Conservation (phyloP, 2,113 vertebrate species). For the Jacana jacana region DNA sequence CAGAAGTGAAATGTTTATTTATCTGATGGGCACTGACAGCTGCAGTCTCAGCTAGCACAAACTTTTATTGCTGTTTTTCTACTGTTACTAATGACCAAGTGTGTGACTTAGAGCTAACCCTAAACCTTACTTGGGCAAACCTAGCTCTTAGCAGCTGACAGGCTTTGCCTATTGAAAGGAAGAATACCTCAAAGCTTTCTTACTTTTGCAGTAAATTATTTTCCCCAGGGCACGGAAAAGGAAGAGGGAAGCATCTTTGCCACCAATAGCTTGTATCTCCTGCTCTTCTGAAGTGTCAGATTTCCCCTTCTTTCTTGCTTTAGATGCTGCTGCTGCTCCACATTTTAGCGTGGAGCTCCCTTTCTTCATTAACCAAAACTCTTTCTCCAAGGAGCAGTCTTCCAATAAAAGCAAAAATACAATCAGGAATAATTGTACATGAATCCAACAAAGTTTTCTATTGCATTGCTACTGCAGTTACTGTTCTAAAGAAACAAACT, state of each 20-base stretch:
- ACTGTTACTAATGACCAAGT: neutral
- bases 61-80: neutral
- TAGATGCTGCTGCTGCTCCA: slow-evolving; percentile 52
- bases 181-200: slow-evolving; percentile 53
- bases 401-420: neutral
- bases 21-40: neutral
- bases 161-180: neutral
- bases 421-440: neutral
- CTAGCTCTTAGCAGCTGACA: neutral
- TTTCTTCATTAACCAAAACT: slow-evolving; percentile 73
- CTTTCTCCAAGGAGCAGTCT: slow-evolving; percentile 73
- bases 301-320: slow-evolving; percentile 72
- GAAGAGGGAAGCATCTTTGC: slow-evolving; percentile 92
- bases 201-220: slow-evolving; percentile 97
- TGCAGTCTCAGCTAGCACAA: neutral
- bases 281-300: slow-evolving; percentile 60
- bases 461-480: neutral
- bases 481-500: neutral
- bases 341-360: slow-evolving; percentile 39
- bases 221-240: slow-evolving; percentile 96
- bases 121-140: neutral
- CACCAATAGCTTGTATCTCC: slow-evolving; percentile 82
- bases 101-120: neutral
- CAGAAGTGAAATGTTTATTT: neutral
- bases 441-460: neutral